Evolutionary conservation across 2,797 vertebrate genomes (phyloP), one percentile per base, ranked within the genome.

Genomic region (Acanthurus leucopareius): DNA sequence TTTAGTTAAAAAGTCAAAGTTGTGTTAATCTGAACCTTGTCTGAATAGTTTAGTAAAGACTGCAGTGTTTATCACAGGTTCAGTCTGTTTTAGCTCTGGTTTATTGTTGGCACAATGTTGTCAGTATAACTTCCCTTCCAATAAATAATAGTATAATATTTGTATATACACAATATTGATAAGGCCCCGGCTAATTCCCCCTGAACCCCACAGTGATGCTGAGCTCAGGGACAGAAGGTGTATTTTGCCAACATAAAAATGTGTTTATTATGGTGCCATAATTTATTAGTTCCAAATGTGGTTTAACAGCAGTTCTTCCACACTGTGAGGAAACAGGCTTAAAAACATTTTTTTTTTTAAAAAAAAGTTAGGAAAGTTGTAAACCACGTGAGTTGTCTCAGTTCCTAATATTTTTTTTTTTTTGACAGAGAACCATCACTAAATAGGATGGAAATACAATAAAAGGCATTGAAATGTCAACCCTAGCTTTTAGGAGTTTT

Each of bases 391-490:
- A 82, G 69, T 69, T 85, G 59, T 82, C 63, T 82, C 59, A 47
- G 19, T 77, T 84, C 77, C 69, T 80, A 73, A 81, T 76, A 80
- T 84, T 73, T 73, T 49, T 20, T 79, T 88, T 80, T 81, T 64
- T 71, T 2, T 28, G 28, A 81, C 80, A 84, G 80, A 89, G 81
- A 89, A 87, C 79, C 90, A 84, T 90, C 77, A 86, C 88, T 91
- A 94, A 95, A 93, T 71, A 80, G 90, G 92, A 93, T 92, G 89
- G 86, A 92, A 90, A 91, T 84, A 90, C 84, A 92, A 89, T 89
- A 89, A 93, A 88, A 92, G 78, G 88, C 91, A 92, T 92, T 92
- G 91, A 93, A 95, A 92, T 94, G 92, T 94, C 92, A 94, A 89
- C 89, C 89, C 71, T 75, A 77, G 92, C 86, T 92, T 93, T 89